Evolutionary conservation across 2,888 invertebrate genomes (phyloP).

Genomic region (Tetranychus piercei): DNA sequence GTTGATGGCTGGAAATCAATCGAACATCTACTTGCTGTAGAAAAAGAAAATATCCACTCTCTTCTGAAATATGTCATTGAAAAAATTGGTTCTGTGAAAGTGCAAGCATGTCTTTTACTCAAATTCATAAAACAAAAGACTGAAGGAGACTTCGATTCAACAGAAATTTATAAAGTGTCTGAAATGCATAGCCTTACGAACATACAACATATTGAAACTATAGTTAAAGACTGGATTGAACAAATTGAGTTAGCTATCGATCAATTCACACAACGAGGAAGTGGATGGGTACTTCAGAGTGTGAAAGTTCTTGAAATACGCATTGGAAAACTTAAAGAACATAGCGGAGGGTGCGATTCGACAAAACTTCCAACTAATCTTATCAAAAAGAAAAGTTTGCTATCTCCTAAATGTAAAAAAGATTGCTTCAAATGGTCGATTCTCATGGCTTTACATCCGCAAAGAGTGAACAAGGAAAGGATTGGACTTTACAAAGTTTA

Average conservation of each 20-base stretch:
- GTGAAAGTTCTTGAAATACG: neutral
- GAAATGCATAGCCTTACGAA: no score
- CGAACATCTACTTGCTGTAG: no score
- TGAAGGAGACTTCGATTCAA: no score
- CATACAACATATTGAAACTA: no score
- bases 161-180: no score
- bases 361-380: neutral
- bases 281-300: neutral
- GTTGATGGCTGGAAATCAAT: no score
- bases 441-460: neutral
- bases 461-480: neutral
- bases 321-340: neutral
- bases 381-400: neutral
- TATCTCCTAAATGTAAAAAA: no score
- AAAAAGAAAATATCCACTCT: no score
- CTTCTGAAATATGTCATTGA: no score
- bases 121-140: no score
- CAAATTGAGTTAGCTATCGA: neutral
- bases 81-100: no score
- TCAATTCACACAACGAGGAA: neutral
- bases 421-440: constrained; percentile 3
- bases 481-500: neutral
- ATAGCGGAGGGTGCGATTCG: neutral
- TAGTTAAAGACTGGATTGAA: neutral
- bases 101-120: no score